Evolutionary conservation across 1,140 invertebrate genomes (phyloP).

Genomic region (Mylabris phalerata): DNA sequence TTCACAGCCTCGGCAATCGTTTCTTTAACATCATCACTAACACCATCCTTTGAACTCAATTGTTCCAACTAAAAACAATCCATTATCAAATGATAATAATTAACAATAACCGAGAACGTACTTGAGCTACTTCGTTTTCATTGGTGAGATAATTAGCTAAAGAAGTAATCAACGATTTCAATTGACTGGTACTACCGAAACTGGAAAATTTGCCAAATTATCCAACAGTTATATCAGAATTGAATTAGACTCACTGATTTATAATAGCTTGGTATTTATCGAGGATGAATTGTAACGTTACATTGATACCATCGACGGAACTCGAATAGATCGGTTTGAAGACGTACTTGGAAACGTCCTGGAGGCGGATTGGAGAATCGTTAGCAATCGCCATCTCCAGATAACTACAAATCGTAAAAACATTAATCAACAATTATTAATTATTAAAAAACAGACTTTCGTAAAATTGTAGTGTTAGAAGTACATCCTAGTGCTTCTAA

Average conservation of each 20-base stretch:
- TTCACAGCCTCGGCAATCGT: not conserved
- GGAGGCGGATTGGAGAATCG: constrained; percentile 2
- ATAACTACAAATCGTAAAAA: not conserved
- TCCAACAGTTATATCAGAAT: too few species aligned
- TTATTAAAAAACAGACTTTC: not conserved
- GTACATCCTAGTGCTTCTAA: constrained; percentile 54
- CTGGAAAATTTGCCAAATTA: constrained; percentile 39
- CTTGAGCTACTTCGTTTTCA: constrained; percentile 8
- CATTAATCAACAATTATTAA: constrained; percentile 24
- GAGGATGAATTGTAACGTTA: too few species aligned
- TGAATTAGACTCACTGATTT: too few species aligned
- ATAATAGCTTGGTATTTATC: too few species aligned
- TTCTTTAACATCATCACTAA: constrained; percentile 1
- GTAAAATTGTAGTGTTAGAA: too few species aligned
- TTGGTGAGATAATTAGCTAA: constrained; percentile 11
- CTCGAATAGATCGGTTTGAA: not conserved
- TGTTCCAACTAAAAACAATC: not conserved
- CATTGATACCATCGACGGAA: too few species aligned
- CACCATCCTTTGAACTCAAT: not conserved
- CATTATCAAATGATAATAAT: not conserved
- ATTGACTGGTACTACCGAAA: constrained; percentile 8
- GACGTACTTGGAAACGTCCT: constrained; percentile 5
- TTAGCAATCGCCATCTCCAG: not conserved
- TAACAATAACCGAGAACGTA: not conserved
- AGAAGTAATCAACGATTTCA: constrained; percentile 8